Evolutionary conservation across 2,113 vertebrate genomes (phyloP), one percentile per base, ranked within the genome.

Genomic region (Entosphenus tridentatus): DNA sequence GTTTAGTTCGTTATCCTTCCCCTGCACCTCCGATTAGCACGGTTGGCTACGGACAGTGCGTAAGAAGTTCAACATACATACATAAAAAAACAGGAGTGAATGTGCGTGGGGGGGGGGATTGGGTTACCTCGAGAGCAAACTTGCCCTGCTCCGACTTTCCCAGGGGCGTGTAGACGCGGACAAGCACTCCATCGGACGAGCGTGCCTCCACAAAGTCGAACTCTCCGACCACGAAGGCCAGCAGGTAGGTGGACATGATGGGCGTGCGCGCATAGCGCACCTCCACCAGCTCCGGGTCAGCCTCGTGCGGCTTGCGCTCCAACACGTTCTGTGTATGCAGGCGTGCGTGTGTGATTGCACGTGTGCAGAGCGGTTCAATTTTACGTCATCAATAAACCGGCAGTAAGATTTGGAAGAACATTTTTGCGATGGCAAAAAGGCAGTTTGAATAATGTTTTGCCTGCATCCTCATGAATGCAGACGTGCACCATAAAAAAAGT

Each of bases 141-240:
- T 83, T 93, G 72, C 93, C 93, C 79, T 97, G 93, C 68, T 96
- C 89, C 2, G 88, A 83, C 79, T 91, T 96, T 74, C 93, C 91
- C 18, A 90, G 78, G 2, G 93, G 93, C 1, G 93, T 96, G 76
- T 96, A 97, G 74, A 96, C 90, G 9, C 90, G 86, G 62, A 97
- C 88, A 54, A 81, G 79, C 62, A 97, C 73, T 0, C 91, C 91
- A 17, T 97, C 93, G 1, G 85, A 82, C 12, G 91, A 96, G 65
- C 84, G 83, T 74, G 84, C 85, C 80, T 97, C 93, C 73, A 97
- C 89, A 57, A 84, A 92, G 80, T 97, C 89, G 12, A 92, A 97
- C 75, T 97, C 93, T 68, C 91, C 93, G 68, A 97, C 91, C 78
- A 97, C 91, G 70, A 97, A 96, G 5, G 91, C 93, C 72, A 97